Percentiles rank a stretch among this genome's conserved stretches.
Conservation (phyloP, 2,113 vertebrate genomes). For the Bos javanicus region DNA sequence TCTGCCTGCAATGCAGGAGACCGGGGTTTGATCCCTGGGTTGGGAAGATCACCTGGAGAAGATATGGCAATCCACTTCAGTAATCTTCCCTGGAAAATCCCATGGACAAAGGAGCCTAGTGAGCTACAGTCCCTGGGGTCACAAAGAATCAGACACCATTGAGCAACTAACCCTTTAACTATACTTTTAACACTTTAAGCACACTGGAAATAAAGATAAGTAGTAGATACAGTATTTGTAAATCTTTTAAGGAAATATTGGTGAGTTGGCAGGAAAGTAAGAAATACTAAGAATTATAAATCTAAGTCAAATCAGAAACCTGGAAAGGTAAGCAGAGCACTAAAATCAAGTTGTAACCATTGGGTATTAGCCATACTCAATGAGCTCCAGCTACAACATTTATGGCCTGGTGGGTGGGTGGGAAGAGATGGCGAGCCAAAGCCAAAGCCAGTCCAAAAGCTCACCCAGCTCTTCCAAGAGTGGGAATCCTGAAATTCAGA, state of each 20-base stretch:
- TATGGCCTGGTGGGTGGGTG: background rate
- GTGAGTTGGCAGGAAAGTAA: background rate
- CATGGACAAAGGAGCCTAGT: background rate
- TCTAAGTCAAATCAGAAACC: conserved; percentile 14
- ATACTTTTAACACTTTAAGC: background rate
- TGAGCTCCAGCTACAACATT: background rate
- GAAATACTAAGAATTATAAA: conserved; percentile 7
- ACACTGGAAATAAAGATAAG: background rate
- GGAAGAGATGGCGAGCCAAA: background rate
- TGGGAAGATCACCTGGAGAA: background rate
- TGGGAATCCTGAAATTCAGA: background rate
- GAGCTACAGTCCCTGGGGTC: background rate
- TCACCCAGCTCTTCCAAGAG: background rate
- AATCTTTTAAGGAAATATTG: background rate
- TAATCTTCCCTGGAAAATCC: background rate
- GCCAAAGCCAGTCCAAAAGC: background rate
- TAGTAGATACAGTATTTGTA: background rate
- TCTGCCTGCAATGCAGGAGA: background rate
- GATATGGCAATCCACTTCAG: background rate
- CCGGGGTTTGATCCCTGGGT: background rate
- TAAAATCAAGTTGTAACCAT: background rate
- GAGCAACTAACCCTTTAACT: background rate
- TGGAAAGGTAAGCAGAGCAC: background rate
- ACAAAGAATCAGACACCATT: background rate
- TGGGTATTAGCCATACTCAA: background rate